Base-by-base conservation (phyloP, 2,888 invertebrate genomes). In the Chesias legatella region DNA sequence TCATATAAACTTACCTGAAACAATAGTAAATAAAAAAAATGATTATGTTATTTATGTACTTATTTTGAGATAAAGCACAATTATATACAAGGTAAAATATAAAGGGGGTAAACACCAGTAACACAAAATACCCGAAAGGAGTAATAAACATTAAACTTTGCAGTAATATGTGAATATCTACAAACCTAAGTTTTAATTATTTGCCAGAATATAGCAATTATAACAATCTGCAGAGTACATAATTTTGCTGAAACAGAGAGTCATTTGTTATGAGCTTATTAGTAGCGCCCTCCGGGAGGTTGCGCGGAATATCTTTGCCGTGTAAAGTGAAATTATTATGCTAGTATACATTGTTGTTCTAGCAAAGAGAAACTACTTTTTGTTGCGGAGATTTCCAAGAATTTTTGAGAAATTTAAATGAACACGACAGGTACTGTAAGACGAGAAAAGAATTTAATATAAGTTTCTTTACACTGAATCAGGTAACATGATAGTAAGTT, bases 211-310 rank as follows among this genome's bases (percentile, higher is more conserved):
- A 41, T 38, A 48, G 35, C 39, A 42, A 36, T 35, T 39, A 54
- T 37, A 43, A 50, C 48, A 52, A 41, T 43, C 33, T 49, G 46
- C 56, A 58, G 51, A 58, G 52, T 49, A 62, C 58, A 56, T 64
- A 66, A 56, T 66, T 67, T 64, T 56, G 58, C 52, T 48, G 43
- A 43, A 56, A 59, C 51, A 50, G 60, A 50, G 51, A 73, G 67
- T 76, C 74, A 74, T 81, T 79, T 74, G 64, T 80, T 71, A 72
- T 59, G 40, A 63, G 69, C 73, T 78, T 77, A 80, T 75, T 76
- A 75, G 70, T 45, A 42, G 45, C 55, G 48, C 63, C 62, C 62
- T 55, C 42, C 33, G 60, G 60, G 65, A 57, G 50, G 50, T 33
- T 50, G 48, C 53, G 51, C 56, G 63, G 69, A 17, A 17, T 62